A percentile compares a stretch with the other conserved stretches of the same genome.
phyloP scores from a whole-genome alignment of 2,113 vertebrate genomes.

The Tachycineta bicolor region DNA sequence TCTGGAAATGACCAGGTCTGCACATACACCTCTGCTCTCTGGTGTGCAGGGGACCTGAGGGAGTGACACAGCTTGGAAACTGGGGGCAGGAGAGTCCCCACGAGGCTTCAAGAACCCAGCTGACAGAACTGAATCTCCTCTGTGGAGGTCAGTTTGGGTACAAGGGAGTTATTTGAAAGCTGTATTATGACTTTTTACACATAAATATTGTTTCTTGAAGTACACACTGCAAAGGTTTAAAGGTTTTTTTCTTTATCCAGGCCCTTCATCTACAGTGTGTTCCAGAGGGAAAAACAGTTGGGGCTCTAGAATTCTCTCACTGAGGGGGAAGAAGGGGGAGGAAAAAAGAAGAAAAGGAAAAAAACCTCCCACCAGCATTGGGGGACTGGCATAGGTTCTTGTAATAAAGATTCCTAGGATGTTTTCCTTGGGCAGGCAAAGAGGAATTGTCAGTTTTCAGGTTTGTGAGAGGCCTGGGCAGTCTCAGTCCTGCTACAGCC shows the following conservation, averaged over 20 bases:
- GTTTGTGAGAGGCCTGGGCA: neutral
- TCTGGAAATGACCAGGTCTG: neutral
- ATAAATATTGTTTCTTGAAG: neutral
- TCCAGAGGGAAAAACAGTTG: neutral
- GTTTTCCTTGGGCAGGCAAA: neutral
- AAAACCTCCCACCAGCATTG: accelerated
- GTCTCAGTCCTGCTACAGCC: neutral
- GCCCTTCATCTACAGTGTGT: neutral
- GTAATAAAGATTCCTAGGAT: neutral
- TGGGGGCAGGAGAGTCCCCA: neutral
- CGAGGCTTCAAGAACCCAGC: neutral
- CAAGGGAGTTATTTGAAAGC: neutral
- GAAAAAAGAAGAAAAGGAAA: accelerated
- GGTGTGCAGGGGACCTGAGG: neutral
- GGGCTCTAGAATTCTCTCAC: neutral
- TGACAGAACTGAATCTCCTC: neutral
- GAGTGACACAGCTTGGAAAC: neutral
- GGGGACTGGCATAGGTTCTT: neutral
- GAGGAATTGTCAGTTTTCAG: neutral
- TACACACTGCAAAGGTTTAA: neutral
- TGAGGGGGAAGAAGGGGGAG: no score
- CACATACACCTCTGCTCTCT: neutral
- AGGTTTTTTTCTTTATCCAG: neutral
- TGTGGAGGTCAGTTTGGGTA: neutral
- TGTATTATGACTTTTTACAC: neutral